Conservation (phyloP, 2,888 invertebrate genomes). For the Alitta virens region DNA sequence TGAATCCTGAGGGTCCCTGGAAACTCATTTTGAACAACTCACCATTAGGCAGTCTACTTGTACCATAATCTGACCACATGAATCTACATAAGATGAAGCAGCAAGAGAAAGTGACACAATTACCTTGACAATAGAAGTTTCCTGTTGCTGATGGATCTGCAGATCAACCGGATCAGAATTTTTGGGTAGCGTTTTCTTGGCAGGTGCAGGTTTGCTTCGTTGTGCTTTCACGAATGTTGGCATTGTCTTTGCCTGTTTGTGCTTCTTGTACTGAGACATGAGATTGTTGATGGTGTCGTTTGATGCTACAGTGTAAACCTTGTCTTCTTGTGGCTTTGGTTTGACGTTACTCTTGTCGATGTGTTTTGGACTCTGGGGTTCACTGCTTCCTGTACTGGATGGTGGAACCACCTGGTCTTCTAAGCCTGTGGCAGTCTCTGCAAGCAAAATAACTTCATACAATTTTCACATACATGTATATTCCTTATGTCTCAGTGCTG, state of each 20-base stretch:
- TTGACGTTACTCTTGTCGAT: background rate
- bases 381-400: too few species aligned
- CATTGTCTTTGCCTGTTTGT: constrained; percentile 60
- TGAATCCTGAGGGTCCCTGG: too few species aligned
- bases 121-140: constrained; percentile 81
- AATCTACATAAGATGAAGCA: too few species aligned
- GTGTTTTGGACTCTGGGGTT: constrained; percentile 35
- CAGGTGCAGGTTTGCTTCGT: constrained; percentile 27
- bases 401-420: too few species aligned
- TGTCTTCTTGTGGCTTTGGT: background rate
- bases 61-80: too few species aligned
- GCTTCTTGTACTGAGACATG: constrained; percentile 62
- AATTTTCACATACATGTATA: too few species aligned
- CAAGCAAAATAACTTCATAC: too few species aligned
- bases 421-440: too few species aligned
- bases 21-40: too few species aligned
- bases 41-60: too few species aligned
- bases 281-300: constrained; percentile 59
- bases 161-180: constrained; percentile 39
- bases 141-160: constrained; percentile 73
- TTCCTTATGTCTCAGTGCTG: too few species aligned
- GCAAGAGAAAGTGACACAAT: constrained; percentile 58
- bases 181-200: background rate
- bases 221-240: constrained; percentile 38
- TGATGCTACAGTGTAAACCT: constrained; percentile 58